Base-by-base conservation (phyloP, 2,113 vertebrate genomes). In the Phainopepla nitens region DNA sequence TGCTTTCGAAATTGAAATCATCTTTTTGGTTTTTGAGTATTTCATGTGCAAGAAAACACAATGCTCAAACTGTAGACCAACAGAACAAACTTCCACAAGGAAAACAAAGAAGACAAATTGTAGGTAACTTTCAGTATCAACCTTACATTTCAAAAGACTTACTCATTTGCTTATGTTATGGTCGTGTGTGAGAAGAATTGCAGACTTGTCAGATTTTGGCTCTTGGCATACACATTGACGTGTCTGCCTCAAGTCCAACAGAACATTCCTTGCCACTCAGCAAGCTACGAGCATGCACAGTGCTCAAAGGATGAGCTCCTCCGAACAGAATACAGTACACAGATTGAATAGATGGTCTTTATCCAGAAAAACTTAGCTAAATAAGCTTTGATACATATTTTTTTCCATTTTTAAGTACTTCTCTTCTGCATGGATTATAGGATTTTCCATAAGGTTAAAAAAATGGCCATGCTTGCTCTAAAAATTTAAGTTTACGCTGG, bases 241-340 rank as follows among this genome's bases (percentile, higher is more conserved):
- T 1, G 5, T 27, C 49, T 60, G 65, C 24, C 27, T 85, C 0
- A 1, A 41, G 45, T 22, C 15, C 27, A 31, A 8, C 15, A 33
- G 12, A 47, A 15, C n/a, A 36, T 10, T 70, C 39, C n/a, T 42
- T 44, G 68, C 16, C 39, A 17, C 29, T 87, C 9, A 2, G 42
- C n/a, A 65, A 71, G 56, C 54, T 62, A 5, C 2, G 41, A 2
- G 2, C 0, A 0, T 27, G 33, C 1, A 6, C 3, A 72, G 57
- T 35, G 50, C 51, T 65, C 56, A 12, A 42, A 89, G 22, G 9
- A 75, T 13, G 58, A 83, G n/a, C 15, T 47, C 15, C 27, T 69
- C 33, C 61, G n/a, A 68, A 71, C 1, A 13, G 53, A 82, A 36
- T 22, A 42, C 5, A 35, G 24, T 31, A 72, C 57, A 31, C 23